Conservation (phyloP, 2,113 vertebrate species). For the Gorsachius goisagi region DNA sequence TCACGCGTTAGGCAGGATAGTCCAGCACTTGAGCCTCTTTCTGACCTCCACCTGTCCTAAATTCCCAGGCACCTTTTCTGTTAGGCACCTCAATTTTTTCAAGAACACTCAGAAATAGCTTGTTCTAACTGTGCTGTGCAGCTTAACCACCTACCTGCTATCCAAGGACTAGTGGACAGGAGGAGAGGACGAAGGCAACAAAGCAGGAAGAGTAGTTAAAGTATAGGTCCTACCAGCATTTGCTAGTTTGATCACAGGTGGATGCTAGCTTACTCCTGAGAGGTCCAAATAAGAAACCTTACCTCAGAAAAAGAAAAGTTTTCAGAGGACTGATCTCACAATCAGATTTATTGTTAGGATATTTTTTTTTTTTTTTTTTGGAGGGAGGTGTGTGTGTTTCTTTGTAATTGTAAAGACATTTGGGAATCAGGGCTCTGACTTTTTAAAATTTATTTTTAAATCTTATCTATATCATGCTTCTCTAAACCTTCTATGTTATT, state of each 20-base stretch:
- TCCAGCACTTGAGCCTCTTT: background rate
- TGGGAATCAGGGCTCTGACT: background rate
- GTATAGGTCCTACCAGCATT: background rate
- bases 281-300: background rate
- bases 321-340: background rate
- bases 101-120: background rate
- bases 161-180: background rate
- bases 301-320: background rate
- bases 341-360: too few relatives aligned
- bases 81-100: background rate
- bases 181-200: background rate
- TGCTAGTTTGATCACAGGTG: background rate
- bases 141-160: background rate
- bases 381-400: background rate
- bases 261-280: background rate
- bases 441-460: background rate
- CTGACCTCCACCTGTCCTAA: background rate
- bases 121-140: background rate
- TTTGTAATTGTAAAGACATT: background rate
- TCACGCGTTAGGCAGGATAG: fast-evolving
- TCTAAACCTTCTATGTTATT: background rate
- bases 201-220: background rate
- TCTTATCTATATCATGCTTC: background rate
- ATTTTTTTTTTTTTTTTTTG: background rate
- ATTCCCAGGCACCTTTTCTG: background rate